Evolutionary conservation across 2,888 invertebrate species (phyloP).

Genomic region (Oscheius sp.): DNA sequence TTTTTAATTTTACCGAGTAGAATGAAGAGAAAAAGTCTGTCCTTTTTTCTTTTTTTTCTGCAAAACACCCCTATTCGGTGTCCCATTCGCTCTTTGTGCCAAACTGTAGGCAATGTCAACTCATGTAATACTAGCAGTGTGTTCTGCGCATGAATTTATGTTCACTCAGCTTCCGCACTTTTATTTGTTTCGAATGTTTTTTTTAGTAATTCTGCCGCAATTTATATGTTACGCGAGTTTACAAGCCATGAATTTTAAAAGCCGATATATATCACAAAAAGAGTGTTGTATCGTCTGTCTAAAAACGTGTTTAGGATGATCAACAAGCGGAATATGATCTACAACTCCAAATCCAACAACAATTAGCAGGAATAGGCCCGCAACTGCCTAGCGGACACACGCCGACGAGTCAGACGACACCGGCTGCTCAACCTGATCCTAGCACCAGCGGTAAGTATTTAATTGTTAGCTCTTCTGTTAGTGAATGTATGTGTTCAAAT

Average conservation of each 20-base stretch:
- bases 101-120: slow-evolving; percentile 24
- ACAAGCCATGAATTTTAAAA: neutral
- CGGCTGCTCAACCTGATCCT: slow-evolving; percentile 39
- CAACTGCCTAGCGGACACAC: slow-evolving; percentile 34
- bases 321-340: slow-evolving; percentile 49
- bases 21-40: slow-evolving; percentile 12
- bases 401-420: slow-evolving; percentile 20
- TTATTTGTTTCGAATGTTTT: slow-evolving; percentile 27
- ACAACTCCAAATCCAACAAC: slow-evolving; percentile 51
- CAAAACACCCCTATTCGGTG: slow-evolving; percentile 29
- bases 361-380: slow-evolving; percentile 41
- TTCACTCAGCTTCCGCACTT: slow-evolving; percentile 27
- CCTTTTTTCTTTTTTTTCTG: slow-evolving; percentile 14
- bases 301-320: slow-evolving; percentile 19
- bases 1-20: no score
- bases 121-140: slow-evolving; percentile 30
- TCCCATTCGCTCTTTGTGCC: slow-evolving; percentile 29
- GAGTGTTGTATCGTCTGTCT: neutral
- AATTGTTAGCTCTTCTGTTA: slow-evolving; percentile 9
- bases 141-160: slow-evolving; percentile 30
- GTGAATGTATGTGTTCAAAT: neutral
- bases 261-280: neutral
- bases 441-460: slow-evolving; percentile 47
- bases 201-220: slow-evolving; percentile 13
- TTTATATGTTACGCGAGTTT: neutral